A percentile compares a stretch with the other conserved stretches of the same genome.
Evolutionary conservation across 2,797 vertebrate species (phyloP).

Genomic region (Distichodus sexfasciatus): DNA sequence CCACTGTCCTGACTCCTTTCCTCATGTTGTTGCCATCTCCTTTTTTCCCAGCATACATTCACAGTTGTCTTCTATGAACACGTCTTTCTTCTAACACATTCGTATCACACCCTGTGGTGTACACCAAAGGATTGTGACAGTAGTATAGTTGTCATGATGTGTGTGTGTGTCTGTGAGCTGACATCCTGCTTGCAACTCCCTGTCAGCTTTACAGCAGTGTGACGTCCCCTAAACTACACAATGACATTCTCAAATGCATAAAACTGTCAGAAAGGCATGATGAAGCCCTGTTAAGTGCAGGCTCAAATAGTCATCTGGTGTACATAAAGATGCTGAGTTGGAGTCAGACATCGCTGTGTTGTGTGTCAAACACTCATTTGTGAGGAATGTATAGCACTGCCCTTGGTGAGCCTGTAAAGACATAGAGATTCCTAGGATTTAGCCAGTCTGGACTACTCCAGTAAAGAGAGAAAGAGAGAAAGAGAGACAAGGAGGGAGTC

Average conservation of each 20-base stretch:
- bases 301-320: slow-evolving; percentile 1
- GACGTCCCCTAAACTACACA: too few relatives aligned
- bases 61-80: slow-evolving; percentile 22
- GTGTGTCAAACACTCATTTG: slow-evolving; percentile 42
- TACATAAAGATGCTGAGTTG: slow-evolving; percentile 1
- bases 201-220: not conserved
- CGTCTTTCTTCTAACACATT: slow-evolving; percentile 22
- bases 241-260: too few relatives aligned
- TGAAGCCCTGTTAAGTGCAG: not conserved
- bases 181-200: slow-evolving; percentile 3
- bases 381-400: slow-evolving; percentile 45
- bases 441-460: slow-evolving; percentile 11
- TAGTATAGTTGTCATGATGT: slow-evolving; percentile 18
- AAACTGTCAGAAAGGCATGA: too few relatives aligned
- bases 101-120: slow-evolving; percentile 48
- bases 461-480: not conserved
- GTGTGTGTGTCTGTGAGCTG: slow-evolving; percentile 24
- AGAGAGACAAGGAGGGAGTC: not conserved
- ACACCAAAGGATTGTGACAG: slow-evolving; percentile 22
- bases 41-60: slow-evolving; percentile 11
- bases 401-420: slow-evolving; percentile 24
- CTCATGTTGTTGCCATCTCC: slow-evolving; percentile 15
- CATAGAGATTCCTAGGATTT: slow-evolving; percentile 24
- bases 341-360: not conserved
- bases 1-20: not conserved